Evolutionary conservation across 2,113 vertebrate genomes (phyloP).

Genomic region (Telmatochromis sp.): DNA sequence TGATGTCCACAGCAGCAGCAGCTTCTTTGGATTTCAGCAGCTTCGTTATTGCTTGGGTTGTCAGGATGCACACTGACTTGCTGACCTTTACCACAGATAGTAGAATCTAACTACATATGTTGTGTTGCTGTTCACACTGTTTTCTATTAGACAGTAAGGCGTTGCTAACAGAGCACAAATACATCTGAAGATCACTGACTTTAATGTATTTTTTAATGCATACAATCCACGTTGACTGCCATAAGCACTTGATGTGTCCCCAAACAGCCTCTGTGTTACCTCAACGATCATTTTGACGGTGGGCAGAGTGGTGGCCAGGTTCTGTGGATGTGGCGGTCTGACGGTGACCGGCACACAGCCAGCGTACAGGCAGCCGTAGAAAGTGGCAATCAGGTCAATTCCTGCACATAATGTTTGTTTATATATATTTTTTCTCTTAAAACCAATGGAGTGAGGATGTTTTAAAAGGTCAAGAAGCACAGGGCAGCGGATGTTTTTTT

Average conservation of each 20-base stretch:
- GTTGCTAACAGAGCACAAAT: rapidly evolving
- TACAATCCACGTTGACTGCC: neutral
- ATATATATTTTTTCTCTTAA: neutral
- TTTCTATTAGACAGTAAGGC: neutral
- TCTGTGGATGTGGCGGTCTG: slow-evolving; percentile 90
- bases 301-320: slow-evolving; percentile 87
- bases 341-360: slow-evolving; percentile 90
- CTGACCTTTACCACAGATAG: slow-evolving; percentile 78
- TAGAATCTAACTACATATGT: neutral
- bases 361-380: slow-evolving; percentile 91
- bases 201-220: neutral
- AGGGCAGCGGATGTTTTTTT: neutral
- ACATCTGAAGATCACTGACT: neutral
- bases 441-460: neutral
- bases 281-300: slow-evolving; percentile 98
- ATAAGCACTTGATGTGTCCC: neutral
- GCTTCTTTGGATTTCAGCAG: slow-evolving; percentile 94
- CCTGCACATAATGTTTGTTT: slow-evolving; percentile 64
- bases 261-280: slow-evolving; percentile 57
- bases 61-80: slow-evolving; percentile 91
- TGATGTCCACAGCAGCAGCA: slow-evolving; percentile 84
- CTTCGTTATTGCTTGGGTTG: slow-evolving; percentile 91
- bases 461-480: neutral
- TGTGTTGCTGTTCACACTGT: neutral
- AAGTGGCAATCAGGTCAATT: slow-evolving; percentile 89